phyloP scores from a whole-genome alignment of 30 jellyfish, hydroid and myxozoan genomes.

The Cassiopea andromeda region DNA sequence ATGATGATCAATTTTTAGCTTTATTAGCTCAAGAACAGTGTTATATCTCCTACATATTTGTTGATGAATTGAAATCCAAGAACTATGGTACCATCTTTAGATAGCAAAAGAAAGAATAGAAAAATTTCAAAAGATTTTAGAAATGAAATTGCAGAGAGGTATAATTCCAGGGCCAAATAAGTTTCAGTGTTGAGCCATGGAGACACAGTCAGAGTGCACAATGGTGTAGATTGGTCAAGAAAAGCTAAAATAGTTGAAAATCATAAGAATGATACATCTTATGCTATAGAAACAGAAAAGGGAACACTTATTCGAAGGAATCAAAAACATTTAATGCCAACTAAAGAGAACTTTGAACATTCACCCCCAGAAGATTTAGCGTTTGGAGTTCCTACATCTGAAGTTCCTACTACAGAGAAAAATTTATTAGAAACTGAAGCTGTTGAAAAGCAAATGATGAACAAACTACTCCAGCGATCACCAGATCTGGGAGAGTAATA shows the following conservation, averaged over 20 bases:
- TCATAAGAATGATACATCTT: slow-evolving; percentile 15
- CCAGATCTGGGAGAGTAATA: neutral
- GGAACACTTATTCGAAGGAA: slow-evolving; percentile 47
- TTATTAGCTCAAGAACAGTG: neutral
- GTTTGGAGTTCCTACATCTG: neutral
- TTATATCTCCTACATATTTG: neutral
- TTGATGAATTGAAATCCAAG: slow-evolving; percentile 41
- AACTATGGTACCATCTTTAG: slow-evolving; percentile 39
- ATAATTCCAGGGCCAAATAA: neutral
- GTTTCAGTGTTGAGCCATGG: slow-evolving; percentile 19
- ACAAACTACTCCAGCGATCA: slow-evolving; percentile 28
- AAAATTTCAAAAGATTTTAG: neutral
- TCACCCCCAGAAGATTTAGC: neutral
- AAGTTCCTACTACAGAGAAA: neutral
- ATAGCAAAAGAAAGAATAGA: neutral
- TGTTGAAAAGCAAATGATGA: neutral
- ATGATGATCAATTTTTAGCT: slow-evolving; percentile 8
- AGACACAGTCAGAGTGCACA: slow-evolving; percentile 22
- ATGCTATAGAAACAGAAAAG: slow-evolving; percentile 18
- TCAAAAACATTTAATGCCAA: slow-evolving; percentile 51
- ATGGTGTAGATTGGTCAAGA: slow-evolving; percentile 39
- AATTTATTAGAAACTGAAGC: neutral
- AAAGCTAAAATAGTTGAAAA: slow-evolving; percentile 1
- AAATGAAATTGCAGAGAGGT: neutral
- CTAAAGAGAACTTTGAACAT: slow-evolving; percentile 3